phyloP scores from a whole-genome alignment of 2,797 vertebrate species.

The Sylvilagus floridanus region DNA sequence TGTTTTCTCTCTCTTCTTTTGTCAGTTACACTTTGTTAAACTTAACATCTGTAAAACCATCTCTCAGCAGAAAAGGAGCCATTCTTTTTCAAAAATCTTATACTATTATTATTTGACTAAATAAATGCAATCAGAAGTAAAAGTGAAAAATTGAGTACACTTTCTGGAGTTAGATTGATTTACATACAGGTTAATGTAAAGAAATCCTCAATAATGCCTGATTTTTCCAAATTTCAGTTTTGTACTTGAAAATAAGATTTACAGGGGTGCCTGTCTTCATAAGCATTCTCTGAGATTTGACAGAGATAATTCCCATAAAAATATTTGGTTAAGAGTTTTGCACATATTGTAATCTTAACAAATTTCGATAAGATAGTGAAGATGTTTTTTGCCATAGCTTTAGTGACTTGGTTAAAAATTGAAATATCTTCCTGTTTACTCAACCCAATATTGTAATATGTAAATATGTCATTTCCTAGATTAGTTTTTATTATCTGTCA shows the following conservation, averaged over 20 bases:
- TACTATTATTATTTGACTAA: not conserved
- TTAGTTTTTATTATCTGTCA: conserved; percentile 18
- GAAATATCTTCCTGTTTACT: not conserved
- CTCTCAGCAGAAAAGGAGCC: not conserved
- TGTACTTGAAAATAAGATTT: not conserved
- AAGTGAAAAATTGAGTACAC: not conserved
- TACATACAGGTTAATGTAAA: not conserved
- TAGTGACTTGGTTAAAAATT: conserved; percentile 14
- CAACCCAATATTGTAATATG: not conserved
- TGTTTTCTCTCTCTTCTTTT: not conserved
- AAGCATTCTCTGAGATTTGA: not conserved
- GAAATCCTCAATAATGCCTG: not conserved
- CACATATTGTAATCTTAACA: not conserved
- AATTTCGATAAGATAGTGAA: not conserved
- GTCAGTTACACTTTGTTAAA: not conserved
- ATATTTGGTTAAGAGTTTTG: not conserved
- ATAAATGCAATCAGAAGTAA: not conserved
- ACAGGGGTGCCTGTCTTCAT: not conserved
- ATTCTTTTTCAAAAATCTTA: not conserved
- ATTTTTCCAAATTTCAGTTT: not conserved
- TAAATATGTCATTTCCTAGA: conserved; percentile 41
- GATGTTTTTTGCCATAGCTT: not conserved
- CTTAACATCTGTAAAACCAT: not conserved
- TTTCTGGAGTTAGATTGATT: not conserved
- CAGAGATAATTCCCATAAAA: not conserved